phyloP scores from a whole-genome alignment of 2,113 vertebrate species.

The Tragelaphus imberbis region DNA sequence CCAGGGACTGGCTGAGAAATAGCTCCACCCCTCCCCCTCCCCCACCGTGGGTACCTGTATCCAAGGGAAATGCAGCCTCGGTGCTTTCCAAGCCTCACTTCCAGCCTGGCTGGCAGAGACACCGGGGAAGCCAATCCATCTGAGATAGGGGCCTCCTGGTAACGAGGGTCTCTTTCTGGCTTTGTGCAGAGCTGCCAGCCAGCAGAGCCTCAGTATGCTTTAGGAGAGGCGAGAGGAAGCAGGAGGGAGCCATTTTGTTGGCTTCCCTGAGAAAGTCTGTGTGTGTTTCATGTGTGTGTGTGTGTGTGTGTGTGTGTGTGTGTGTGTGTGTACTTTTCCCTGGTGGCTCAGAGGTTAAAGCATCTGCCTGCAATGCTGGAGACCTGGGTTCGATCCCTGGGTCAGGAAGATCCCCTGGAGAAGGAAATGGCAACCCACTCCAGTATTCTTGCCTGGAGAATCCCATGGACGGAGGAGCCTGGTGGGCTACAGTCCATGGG shows the following conservation, averaged over 20 bases:
- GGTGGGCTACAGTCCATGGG: no score
- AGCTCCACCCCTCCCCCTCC: background rate
- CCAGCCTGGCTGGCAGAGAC: background rate
- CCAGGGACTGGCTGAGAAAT: background rate
- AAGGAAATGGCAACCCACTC: no score
- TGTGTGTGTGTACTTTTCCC: no score
- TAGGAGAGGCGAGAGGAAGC: background rate
- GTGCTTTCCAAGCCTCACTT: background rate
- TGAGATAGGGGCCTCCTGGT: background rate
- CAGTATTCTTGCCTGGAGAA: no score
- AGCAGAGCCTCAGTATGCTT: background rate
- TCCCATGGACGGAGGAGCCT: no score
- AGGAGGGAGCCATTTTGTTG: background rate
- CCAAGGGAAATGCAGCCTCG: background rate
- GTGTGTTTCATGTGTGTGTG: background rate
- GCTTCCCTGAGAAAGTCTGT: background rate
- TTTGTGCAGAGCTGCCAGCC: background rate
- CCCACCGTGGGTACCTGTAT: background rate
- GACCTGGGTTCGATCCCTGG: no score
- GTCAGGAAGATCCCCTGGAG: no score
- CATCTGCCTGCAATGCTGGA: no score
- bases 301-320: no score
- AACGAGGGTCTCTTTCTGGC: background rate
- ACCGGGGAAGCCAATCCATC: accelerated
- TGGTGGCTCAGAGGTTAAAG: no score